Evolutionary conservation across 2,888 invertebrate species (phyloP), one percentile per base, ranked within the genome.

Genomic region (Galerucella nymphaeae): DNA sequence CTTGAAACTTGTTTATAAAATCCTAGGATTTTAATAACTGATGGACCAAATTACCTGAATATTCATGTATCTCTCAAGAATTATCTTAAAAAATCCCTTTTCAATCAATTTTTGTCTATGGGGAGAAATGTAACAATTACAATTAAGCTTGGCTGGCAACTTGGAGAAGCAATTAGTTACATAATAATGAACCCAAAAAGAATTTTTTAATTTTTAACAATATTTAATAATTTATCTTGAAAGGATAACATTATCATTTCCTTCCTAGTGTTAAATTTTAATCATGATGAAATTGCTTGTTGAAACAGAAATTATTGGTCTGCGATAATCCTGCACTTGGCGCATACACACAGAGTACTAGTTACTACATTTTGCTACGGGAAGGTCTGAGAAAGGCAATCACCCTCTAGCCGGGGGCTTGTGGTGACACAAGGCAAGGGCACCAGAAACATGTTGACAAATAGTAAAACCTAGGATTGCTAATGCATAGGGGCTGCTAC

Each of bases 351-450:
- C 92, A 79, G 86, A 89, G 92, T 90, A 91, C 87, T 86, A 83
- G 85, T 89, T 90, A 90, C 90, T 87, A 59, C 82, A 38, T 66
- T 18, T 81, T 86, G 89, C 90, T 91, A 88, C 93, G 93, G 93
- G 93, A 93, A 93, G 93, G 93, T 93, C 93, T 93, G 93, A 93
- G 93, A 86, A 87, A 89, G 91, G 90, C 90, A 88, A 82, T 82
- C 83, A 92, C 89, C 88, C 90, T 90, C 93, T 90, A 93, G 93
- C 89, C 87, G 93, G 92, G 90, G 89, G 90, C 89, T 89, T 88
- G 89, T 87, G 86, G 87, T 89, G 83, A 67, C 87, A 88, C 89
- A 90, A 90, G 89, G 90, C 88, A 88, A 88, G 91, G 90, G 92
- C 91, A 93, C 92, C 92, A 93, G 93, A 92, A 93, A 93, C 80